These are phyloP conservation scores for Phoxinus dragarum DNA, from an alignment of 2,797 vertebrate genomes.

Conservation along the genomic window DNA sequence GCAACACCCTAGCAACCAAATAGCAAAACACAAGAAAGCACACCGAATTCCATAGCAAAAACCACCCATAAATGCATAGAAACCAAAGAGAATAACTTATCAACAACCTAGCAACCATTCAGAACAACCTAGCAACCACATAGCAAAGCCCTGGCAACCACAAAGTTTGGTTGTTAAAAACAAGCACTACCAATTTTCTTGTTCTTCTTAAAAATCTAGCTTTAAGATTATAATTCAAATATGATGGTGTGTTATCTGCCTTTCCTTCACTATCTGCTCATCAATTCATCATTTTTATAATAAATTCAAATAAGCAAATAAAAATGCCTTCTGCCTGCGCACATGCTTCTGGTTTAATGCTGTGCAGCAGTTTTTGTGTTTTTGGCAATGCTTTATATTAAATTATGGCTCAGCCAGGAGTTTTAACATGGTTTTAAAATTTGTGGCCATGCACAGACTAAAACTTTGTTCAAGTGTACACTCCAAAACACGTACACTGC, in stretches of 20 bases:
- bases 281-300: neutral
- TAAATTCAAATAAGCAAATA: neutral
- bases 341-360: slow-evolving; percentile 16
- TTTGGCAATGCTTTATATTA: slow-evolving; percentile 30
- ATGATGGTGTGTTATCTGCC: neutral
- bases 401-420: slow-evolving; percentile 4
- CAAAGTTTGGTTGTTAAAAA: too few relatives aligned
- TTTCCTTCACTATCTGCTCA: neutral
- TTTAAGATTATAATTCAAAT: neutral
- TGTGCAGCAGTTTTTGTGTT: slow-evolving; percentile 11
- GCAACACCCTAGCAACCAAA: neutral
- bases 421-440: slow-evolving; percentile 41
- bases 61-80: neutral
- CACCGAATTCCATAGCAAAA: neutral
- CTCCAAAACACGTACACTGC: neutral
- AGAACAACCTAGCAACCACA: neutral
- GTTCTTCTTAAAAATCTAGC: neutral
- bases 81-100: neutral
- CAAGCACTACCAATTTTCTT: neutral
- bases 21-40: neutral
- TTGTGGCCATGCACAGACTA: slow-evolving; percentile 16
- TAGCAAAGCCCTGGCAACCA: neutral
- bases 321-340: slow-evolving; percentile 2
- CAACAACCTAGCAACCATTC: neutral
- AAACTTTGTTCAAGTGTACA: slow-evolving; percentile 1